Evolutionary conservation across 2,888 invertebrate species (phyloP), one percentile per base, ranked within the genome.

Genomic region (Muscina levida): DNA sequence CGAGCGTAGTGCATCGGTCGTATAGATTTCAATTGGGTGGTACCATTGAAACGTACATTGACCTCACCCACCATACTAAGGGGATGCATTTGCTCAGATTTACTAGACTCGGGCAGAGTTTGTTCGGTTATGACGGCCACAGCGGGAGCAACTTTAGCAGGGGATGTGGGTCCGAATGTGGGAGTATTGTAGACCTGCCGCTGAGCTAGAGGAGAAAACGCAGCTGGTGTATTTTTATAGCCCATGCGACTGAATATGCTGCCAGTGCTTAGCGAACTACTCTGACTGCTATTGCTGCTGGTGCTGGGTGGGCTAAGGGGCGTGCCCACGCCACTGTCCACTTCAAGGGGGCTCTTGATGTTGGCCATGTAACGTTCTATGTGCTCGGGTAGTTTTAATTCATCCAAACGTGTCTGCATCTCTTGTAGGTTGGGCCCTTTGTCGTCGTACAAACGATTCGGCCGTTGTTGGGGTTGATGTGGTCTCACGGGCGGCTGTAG

Each of bases 41-140:
- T 95, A 5, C 95, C 96, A 85, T 95, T 95, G 86, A 94, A 96
- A 82, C 94, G 95, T 57, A 96, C 95, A 86, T 94, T 95, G 0
- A 96, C 95, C 86, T 95, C 96, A 8, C 89, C 90, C 77, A 94
- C 94, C 85, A 95, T 94, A 83, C 95, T 95, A 2, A 96, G 86
- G 0, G 96, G 96, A 90, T 96, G 96, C 65, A 93, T 92, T 42
- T 89, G 89, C 48, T 83, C 81, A 65, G 75, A 77, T 71, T 75
- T 44, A 22, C n/a, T 44, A 17, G 22, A 0, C 19, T 39, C 57
- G 10, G 67, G 37, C 31, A 51, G 37, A 17, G 62, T 17, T n/a
- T 51, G 48, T 42, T 67, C 68, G 8, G 31, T 3, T 31, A 31
- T 31, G 2, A 83, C 80, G 2, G 72, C 24, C 10, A 51, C 57